Evolutionary conservation across 2,888 invertebrate genomes (phyloP), one percentile per base, ranked within the genome.

Genomic region (Kryphioiulus occultus): DNA sequence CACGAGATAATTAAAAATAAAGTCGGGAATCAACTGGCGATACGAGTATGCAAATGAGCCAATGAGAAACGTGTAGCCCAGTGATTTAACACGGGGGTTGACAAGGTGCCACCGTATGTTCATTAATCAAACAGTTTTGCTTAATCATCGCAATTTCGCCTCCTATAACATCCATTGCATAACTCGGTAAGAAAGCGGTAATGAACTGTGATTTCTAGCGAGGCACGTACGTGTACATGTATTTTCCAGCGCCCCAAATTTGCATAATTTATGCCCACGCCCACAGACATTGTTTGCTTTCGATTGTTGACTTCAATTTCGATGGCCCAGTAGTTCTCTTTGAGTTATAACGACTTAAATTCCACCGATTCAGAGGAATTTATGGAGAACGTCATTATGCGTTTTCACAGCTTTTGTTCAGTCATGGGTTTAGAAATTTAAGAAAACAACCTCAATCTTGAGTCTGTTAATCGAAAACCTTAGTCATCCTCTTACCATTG

Each of bases 61-160:
- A 68, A 68, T 26, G 5, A 53, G 1, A 68, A 68, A 4, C 44
- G 44, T 26, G 68, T 68, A 26, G 22, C 5, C 9, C 5, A 12
- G n/a, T 17, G n/a, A 59, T 59, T n/a, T 59, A 59, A 59, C 53
- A n/a, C n/a, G 53, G 53, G n/a, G 53, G 12, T 59, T 59, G 68
- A 68, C 68, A 26, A 68, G 53, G 53, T 53, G 53, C 22, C 68
- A 68, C 26, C 68, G 68, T 68, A n/a, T n/a, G 35, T 68, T 68
- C 68, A 26, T 26, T 68, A 68, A 68, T 68, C 68, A 68, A 68
- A 22, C 0, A 26, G 5, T 68, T 22, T 26, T 26, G 26, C 68
- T 68, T 68, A 68, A 68, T 68, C 68, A 26, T 26, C 19, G 68
- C 19, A 1, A 22, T 26, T 26, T 10, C 5, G 0, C 26, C 12